Conservation (phyloP, 2,888 invertebrate species). For the Cordilura impudica region DNA sequence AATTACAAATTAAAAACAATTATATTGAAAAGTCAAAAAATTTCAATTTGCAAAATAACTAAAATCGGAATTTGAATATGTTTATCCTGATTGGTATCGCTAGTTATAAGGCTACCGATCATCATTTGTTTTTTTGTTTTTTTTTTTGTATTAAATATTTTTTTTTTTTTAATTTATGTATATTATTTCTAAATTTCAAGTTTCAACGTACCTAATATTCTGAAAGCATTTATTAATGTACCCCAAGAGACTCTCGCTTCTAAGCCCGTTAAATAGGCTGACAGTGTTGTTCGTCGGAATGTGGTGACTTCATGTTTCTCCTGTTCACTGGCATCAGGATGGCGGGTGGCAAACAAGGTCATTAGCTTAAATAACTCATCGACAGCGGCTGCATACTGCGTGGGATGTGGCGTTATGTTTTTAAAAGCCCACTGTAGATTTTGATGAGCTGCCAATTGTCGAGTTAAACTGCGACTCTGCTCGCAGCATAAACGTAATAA, state of each 20-base stretch:
- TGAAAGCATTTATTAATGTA: conserved; percentile 92
- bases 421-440: conserved; percentile 98
- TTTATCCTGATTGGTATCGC: too few species aligned
- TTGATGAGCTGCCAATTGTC: conserved; percentile 93
- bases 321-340: conserved; percentile 86
- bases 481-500: conserved; percentile 93
- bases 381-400: conserved; percentile 94
- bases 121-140: too few species aligned
- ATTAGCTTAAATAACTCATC: conserved; percentile 95
- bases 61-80: too few species aligned
- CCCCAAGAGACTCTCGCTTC: conserved; percentile 96
- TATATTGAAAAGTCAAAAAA: too few species aligned
- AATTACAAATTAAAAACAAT: conserved; percentile 2
- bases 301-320: conserved; percentile 90
- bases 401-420: conserved; percentile 97
- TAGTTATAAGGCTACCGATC: too few species aligned
- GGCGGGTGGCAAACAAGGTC: conserved; percentile 91
- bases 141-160: too few species aligned
- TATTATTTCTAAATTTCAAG: too few species aligned
- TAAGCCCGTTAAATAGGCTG: conserved; percentile 91
- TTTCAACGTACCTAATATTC: conserved; percentile 82
- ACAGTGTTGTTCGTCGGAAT: conserved; percentile 90
- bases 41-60: too few species aligned
- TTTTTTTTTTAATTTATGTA: too few species aligned
- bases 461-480: conserved; percentile 90